Percentiles rank a stretch among this genome's conserved stretches.
phyloP scores from a whole-genome alignment of 2,797 vertebrate genomes.

The Caiman crocodilus region DNA sequence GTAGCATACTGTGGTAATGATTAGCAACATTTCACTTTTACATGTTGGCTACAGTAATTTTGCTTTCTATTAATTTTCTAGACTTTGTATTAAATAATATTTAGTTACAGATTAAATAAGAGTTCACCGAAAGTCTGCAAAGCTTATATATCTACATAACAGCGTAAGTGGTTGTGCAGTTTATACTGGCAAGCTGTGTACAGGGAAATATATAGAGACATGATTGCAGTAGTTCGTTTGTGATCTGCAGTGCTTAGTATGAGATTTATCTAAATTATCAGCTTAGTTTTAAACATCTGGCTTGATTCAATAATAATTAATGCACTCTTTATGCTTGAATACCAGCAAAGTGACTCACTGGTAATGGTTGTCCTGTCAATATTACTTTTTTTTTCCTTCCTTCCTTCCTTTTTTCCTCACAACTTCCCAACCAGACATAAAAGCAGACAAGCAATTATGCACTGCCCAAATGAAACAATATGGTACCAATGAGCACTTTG shows the following conservation, averaged over 20 bases:
- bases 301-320: conserved; percentile 65
- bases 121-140: neutral
- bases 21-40: neutral
- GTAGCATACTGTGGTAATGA: neutral
- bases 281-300: conserved; percentile 67
- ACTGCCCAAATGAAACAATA: neutral
- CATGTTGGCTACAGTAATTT: neutral
- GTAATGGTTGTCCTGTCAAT: neutral
- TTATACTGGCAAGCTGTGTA: neutral
- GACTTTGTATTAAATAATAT: neutral
- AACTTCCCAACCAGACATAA: neutral
- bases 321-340: conserved; percentile 38
- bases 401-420: neutral
- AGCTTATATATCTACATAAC: neutral
- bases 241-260: conserved; percentile 17
- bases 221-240: neutral
- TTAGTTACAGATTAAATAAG: neutral
- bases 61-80: neutral
- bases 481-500: conserved; percentile 42
- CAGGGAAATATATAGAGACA: neutral
- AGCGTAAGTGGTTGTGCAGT: neutral
- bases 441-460: neutral
- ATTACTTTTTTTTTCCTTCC: neutral
- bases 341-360: conserved; percentile 25
- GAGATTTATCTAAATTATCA: conserved; percentile 59